These are phyloP conservation scores for Zaprionus lachaisei DNA, from an alignment of 1,140 invertebrate species.

Conservation along the genomic window DNA sequence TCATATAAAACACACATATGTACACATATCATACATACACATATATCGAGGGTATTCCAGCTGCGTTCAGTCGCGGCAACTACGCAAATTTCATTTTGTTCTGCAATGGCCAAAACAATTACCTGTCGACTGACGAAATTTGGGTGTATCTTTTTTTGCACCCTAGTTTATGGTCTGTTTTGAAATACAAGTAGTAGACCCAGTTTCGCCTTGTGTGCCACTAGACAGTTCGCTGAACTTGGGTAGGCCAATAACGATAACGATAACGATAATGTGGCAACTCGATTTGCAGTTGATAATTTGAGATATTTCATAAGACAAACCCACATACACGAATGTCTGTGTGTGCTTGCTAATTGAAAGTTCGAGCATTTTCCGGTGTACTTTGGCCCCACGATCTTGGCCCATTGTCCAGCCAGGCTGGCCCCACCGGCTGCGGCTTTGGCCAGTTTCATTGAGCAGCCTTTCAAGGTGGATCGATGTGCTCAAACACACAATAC, in stretches of 20 bases:
- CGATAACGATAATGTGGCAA: conserved; percentile 21
- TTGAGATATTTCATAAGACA: background rate
- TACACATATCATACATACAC: background rate
- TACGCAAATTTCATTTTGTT: background rate
- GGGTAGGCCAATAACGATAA: conserved; percentile 16
- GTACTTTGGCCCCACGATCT: background rate
- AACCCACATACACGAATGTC: background rate
- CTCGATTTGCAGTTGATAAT: conserved; percentile 26
- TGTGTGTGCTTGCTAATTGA: conserved; percentile 14
- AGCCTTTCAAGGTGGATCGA: conserved; percentile 25
- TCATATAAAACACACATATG: background rate
- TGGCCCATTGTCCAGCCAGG: conserved; percentile 3
- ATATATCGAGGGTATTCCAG: background rate
- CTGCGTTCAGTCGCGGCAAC: background rate
- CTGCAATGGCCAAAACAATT: conserved; percentile 4
- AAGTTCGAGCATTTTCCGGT: conserved; percentile 18
- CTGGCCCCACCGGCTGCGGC: conserved; percentile 7
- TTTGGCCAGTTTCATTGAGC: conserved; percentile 35
- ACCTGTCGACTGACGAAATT: conserved; percentile 4
- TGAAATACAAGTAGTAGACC: background rate
- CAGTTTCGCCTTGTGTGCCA: conserved; percentile 33
- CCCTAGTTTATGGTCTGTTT: background rate
- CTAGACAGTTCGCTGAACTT: conserved; percentile 35
- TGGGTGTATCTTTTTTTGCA: background rate
- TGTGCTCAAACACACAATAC: conserved; percentile 30